A percentile compares a stretch with the other conserved stretches of the same genome.
Conservation (phyloP, 1,140 invertebrate species). For the Whitmania pigra region DNA sequence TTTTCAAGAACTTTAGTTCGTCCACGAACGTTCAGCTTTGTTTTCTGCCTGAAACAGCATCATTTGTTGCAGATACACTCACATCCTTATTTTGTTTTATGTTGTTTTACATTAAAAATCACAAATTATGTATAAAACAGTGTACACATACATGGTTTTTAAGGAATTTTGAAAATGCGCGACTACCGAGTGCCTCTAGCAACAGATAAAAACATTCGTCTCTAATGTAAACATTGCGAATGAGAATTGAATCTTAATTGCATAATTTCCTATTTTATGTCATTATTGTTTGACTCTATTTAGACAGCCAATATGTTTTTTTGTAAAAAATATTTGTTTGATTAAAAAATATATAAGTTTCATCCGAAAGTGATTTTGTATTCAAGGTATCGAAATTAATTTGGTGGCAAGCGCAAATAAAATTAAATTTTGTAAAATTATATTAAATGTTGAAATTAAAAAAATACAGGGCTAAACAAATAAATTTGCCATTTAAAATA, state of each 20-base stretch:
- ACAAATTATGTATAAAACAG: not conserved
- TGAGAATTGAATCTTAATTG: not conserved
- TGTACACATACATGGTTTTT: not conserved
- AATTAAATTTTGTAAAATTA: too few relatives aligned
- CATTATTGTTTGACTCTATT: not conserved
- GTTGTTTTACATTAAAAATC: not conserved
- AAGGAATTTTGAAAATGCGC: not conserved
- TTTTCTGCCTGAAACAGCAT: conserved; percentile 5
- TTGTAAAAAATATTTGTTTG: not conserved
- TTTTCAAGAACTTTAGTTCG: conserved; percentile 7
- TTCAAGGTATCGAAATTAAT: not conserved
- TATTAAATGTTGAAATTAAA: too few relatives aligned
- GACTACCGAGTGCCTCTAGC: too few relatives aligned
- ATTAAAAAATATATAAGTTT: not conserved
- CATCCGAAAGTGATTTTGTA: not conserved
- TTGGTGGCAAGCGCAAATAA: not conserved
- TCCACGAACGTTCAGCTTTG: not conserved
- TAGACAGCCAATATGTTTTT: not conserved
- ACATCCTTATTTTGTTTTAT: not conserved
- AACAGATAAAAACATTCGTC: too few relatives aligned
- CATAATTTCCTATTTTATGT: not conserved
- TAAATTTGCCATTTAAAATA: too few relatives aligned
- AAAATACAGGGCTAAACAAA: too few relatives aligned
- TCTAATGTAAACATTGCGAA: too few relatives aligned
- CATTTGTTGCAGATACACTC: not conserved